Conservation (phyloP, 2,113 vertebrate species). For the Melanocharis versteri region DNA sequence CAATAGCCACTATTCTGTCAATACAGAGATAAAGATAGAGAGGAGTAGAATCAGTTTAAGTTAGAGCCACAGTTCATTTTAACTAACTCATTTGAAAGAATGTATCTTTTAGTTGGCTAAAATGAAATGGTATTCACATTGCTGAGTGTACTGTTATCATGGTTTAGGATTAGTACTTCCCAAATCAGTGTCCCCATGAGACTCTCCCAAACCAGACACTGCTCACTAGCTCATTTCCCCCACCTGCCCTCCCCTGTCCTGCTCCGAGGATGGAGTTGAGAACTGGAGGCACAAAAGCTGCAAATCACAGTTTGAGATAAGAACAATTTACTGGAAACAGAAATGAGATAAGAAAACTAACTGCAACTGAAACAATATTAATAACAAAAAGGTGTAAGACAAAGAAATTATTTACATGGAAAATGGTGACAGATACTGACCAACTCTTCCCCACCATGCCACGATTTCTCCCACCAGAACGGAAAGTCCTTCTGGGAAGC, state of each 20-base stretch:
- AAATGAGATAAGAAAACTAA: background rate
- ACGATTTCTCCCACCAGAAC: fast-evolving
- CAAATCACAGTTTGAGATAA: background rate
- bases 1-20: background rate
- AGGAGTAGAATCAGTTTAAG: background rate
- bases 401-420: background rate
- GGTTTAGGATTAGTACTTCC: background rate
- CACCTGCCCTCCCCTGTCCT: background rate
- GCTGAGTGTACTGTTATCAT: fast-evolving
- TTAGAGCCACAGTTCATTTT: background rate
- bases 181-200: background rate
- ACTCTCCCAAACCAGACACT: background rate
- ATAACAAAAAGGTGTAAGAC: background rate
- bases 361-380: background rate
- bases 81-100: background rate
- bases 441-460: too few relatives aligned
- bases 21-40: background rate
- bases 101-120: background rate
- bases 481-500: background rate
- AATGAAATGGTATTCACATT: background rate
- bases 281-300: background rate
- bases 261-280: background rate
- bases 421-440: background rate
- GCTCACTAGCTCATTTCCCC: fast-evolving
- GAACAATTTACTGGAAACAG: background rate